Evolutionary conservation across 2,797 vertebrate genomes (phyloP).

Genomic region (Gallinago solitaria): DNA sequence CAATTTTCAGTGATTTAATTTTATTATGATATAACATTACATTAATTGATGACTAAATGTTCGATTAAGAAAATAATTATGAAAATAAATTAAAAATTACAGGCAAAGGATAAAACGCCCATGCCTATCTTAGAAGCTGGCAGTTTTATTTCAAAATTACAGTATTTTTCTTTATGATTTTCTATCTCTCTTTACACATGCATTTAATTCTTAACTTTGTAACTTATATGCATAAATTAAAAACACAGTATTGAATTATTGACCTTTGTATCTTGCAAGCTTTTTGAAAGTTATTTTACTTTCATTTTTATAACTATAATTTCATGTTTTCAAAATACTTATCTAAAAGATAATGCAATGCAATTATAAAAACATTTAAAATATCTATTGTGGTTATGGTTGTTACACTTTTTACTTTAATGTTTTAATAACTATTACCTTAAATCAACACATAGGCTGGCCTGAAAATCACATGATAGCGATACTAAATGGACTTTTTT

Average conservation of each 20-base stretch:
- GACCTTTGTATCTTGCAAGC: neutral
- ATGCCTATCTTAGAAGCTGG: neutral
- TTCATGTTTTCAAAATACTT: neutral
- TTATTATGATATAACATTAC: neutral
- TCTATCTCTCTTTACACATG: neutral
- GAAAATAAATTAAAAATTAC: neutral
- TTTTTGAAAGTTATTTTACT: neutral
- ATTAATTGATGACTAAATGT: neutral
- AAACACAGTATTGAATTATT: neutral
- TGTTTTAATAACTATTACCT: neutral
- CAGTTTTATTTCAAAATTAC: neutral
- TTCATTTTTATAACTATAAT: neutral
- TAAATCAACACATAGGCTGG: neutral
- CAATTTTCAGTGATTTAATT: neutral
- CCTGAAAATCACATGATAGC: neutral
- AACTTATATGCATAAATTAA: neutral
- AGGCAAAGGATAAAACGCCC: neutral
- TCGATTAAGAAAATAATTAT: neutral
- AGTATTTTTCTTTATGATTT: neutral
- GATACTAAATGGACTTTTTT: neutral
- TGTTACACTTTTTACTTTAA: neutral
- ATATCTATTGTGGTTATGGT: neutral
- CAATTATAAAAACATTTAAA: neutral
- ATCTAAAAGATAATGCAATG: neutral
- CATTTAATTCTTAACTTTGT: neutral